phyloP scores from a whole-genome alignment of 2,113 vertebrate genomes.

The Edolisoma coerulescens region DNA sequence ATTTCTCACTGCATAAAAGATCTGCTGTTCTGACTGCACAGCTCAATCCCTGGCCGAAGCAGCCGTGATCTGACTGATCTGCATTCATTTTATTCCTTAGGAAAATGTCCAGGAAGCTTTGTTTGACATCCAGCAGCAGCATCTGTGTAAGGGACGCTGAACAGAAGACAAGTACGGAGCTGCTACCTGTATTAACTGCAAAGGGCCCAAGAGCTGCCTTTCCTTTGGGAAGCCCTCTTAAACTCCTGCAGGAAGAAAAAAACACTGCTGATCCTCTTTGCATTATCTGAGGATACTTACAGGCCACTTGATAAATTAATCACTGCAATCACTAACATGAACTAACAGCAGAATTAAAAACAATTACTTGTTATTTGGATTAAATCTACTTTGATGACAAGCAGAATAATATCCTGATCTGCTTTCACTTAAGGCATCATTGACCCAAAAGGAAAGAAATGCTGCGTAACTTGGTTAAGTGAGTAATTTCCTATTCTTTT shows the following conservation, averaged over 20 bases:
- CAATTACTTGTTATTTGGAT: background rate
- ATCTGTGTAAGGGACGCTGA: accelerated
- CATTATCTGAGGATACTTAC: background rate
- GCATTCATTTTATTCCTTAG: background rate
- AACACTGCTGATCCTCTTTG: background rate
- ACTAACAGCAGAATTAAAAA: background rate
- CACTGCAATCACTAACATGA: background rate
- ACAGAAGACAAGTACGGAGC: accelerated
- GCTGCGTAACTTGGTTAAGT: background rate
- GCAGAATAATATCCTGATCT: background rate
- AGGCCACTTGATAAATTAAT: background rate
- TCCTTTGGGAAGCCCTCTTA: background rate
- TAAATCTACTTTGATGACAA: background rate
- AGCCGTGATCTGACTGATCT: background rate
- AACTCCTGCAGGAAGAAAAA: background rate
- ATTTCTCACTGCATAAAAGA: background rate
- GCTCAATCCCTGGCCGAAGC: background rate
- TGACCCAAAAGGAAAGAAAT: background rate
- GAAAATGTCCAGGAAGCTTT: background rate
- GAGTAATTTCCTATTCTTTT: background rate
- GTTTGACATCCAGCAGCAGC: background rate
- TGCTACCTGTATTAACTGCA: background rate
- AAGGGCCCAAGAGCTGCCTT: background rate
- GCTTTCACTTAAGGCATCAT: background rate
- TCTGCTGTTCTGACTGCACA: background rate